Evolutionary conservation across 2,888 invertebrate species (phyloP).

Genomic region (Drosophila picticornis): DNA sequence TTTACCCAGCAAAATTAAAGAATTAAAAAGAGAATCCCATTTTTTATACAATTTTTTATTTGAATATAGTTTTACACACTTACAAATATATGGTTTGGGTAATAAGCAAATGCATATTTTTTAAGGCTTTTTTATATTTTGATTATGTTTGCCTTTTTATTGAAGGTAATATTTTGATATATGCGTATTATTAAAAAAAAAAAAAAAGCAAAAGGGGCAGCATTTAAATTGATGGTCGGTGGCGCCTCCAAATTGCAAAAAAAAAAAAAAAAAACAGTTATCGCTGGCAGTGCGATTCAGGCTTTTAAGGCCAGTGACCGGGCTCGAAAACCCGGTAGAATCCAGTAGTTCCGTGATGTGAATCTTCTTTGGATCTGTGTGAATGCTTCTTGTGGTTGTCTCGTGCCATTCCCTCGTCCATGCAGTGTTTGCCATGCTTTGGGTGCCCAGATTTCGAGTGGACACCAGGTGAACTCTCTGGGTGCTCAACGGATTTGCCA

Average conservation of each 20-base stretch:
- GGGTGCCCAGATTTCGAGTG: conserved; percentile 5
- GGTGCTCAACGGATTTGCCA: conserved; percentile 1
- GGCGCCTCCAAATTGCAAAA: background rate
- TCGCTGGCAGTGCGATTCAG: background rate
- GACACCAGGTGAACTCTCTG: conserved; percentile 5
- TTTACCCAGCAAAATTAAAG: background rate
- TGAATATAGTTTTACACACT: background rate
- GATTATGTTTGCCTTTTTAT: conserved; percentile 2
- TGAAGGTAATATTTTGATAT: conserved; percentile 23
- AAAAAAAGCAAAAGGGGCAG: background rate
- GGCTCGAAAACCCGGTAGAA: background rate
- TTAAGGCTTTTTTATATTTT: background rate
- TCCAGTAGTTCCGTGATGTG: background rate
- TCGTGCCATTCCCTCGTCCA: conserved; percentile 3
- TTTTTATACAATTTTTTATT: background rate
- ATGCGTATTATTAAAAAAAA: conserved; percentile 10
- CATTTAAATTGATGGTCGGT: background rate
- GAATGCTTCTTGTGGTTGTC: conserved; percentile 9
- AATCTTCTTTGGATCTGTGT: background rate
- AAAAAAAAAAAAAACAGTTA: too few species aligned
- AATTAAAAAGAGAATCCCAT: background rate
- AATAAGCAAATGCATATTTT: background rate
- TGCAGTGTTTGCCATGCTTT: conserved; percentile 14
- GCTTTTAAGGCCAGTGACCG: background rate
- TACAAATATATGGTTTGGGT: background rate